These are phyloP conservation scores for Cepphus grylle DNA, from an alignment of 2,113 vertebrate genomes.

Conservation along the genomic window DNA sequence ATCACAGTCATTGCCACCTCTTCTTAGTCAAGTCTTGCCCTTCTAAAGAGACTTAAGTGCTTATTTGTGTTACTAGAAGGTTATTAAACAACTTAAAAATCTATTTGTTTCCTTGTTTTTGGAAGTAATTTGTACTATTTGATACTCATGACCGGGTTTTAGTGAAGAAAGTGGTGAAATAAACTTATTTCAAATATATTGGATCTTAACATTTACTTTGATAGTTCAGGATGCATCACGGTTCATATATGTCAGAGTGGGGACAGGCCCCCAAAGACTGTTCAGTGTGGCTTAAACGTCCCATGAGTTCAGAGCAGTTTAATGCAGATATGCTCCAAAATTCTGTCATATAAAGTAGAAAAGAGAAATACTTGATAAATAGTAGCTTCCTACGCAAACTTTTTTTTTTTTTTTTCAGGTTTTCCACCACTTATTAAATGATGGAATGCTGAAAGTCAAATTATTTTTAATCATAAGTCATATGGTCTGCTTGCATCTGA, in stretches of 20 bases:
- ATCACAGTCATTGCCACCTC: background rate
- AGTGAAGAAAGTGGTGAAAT: background rate
- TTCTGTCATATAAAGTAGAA: background rate
- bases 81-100: background rate
- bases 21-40: background rate
- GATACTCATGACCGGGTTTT: background rate
- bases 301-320: constrained; percentile 9
- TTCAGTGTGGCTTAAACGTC: background rate
- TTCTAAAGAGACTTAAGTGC: background rate
- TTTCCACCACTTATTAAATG: background rate
- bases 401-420: background rate
- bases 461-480: background rate
- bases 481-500: background rate
- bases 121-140: background rate
- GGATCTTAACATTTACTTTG: background rate
- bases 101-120: background rate
- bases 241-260: background rate
- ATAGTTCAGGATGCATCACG: background rate
- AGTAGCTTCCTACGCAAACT: background rate
- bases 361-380: constrained; percentile 32
- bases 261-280: background rate
- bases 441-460: background rate
- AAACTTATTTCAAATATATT: background rate
- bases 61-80: background rate
- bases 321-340: constrained; percentile 22